Percentiles rank a stretch among this genome's conserved stretches.
Evolutionary conservation across 1,140 invertebrate genomes (phyloP).

Genomic region (Lamellibrachia luymesi): DNA sequence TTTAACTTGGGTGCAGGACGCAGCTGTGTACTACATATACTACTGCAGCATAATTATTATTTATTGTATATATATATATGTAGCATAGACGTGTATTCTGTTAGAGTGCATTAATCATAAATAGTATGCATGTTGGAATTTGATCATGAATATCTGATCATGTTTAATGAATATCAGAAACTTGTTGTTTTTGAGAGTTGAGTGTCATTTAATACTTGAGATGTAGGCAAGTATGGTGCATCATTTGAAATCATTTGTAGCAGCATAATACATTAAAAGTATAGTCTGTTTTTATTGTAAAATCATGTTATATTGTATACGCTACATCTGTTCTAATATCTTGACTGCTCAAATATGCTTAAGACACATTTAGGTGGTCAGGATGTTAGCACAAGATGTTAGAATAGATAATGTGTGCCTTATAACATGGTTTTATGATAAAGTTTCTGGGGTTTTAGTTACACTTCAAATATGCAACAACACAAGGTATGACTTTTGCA

Average conservation of each 20-base stretch:
- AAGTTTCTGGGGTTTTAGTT: neutral
- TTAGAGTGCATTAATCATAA: neutral
- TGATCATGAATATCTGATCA: neutral
- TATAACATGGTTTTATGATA: neutral
- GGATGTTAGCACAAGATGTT: neutral
- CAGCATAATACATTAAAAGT: neutral
- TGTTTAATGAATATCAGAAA: neutral
- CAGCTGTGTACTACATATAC: neutral
- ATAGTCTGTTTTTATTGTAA: neutral
- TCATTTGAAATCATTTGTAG: neutral
- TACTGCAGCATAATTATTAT: neutral
- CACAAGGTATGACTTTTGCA: neutral
- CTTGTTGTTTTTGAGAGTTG: neutral
- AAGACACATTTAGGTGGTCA: neutral
- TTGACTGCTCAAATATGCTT: neutral
- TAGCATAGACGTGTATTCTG: neutral
- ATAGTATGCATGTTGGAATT: neutral
- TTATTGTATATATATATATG: slow-evolving; percentile 1
- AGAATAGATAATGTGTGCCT: neutral
- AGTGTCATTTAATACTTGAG: neutral
- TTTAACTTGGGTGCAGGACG: neutral
- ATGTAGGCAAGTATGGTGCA: neutral
- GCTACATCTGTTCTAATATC: too few relatives aligned
- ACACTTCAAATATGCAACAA: neutral
- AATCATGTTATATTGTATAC: too few relatives aligned